These are phyloP conservation scores for Rhipidura dahli DNA, from an alignment of 2,113 vertebrate species.

Conservation along the genomic window DNA sequence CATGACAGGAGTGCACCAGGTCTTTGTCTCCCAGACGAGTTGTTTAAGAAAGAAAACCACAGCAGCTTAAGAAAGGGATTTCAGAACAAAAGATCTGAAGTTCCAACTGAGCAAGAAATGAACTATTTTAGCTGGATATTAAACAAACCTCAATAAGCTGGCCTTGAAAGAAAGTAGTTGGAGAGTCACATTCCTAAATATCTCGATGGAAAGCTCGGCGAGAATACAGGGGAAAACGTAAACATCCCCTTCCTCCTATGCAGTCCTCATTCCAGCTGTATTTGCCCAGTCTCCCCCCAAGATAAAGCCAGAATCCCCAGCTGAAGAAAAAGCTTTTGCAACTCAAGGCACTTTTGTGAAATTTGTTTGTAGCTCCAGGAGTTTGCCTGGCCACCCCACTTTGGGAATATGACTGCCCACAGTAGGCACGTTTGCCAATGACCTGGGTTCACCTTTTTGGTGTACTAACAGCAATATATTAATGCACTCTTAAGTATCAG, in stretches of 20 bases:
- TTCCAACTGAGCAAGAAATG: background rate
- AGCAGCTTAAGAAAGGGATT: background rate
- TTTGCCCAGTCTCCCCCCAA: background rate
- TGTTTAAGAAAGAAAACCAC: background rate
- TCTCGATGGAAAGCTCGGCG: background rate
- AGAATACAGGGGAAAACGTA: background rate
- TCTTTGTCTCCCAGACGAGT: background rate
- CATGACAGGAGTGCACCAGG: background rate
- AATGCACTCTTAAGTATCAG: background rate
- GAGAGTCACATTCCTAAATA: background rate
- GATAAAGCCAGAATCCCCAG: background rate
- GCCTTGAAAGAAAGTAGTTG: conserved; percentile 9
- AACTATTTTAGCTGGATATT: background rate
- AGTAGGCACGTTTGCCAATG: background rate
- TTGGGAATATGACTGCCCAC: background rate
- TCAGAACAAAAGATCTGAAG: conserved; percentile 33
- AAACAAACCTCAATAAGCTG: conserved; percentile 20
- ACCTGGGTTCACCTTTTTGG: background rate
- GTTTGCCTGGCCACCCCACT: background rate
- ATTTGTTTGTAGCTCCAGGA: background rate
- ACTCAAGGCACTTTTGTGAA: background rate
- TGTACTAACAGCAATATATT: background rate
- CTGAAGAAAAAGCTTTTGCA: background rate
- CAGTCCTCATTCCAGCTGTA: background rate
- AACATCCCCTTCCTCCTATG: conserved; percentile 33